These are phyloP conservation scores for Campopleginae sp. DNA, from an alignment of 2,888 invertebrate genomes.

Conservation along the genomic window DNA sequence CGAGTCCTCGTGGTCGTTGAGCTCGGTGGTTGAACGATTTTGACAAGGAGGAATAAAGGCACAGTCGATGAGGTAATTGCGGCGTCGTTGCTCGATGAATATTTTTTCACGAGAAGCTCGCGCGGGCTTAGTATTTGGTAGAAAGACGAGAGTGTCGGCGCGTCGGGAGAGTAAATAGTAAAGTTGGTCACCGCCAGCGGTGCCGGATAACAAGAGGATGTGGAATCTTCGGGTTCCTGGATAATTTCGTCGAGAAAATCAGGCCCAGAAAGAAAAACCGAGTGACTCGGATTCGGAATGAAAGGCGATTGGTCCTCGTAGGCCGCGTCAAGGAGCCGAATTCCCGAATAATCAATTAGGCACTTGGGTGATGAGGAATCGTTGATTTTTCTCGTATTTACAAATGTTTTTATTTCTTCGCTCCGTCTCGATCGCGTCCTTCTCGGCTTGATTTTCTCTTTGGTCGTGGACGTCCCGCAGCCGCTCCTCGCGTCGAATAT, in stretches of 20 bases:
- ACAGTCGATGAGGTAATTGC: background rate
- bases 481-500: slow-evolving; percentile 75
- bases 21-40: background rate
- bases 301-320: slow-evolving; percentile 59
- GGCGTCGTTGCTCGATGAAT: background rate
- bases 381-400: background rate
- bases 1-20: background rate
- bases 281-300: background rate
- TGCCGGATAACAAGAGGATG: slow-evolving; percentile 48
- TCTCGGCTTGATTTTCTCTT: background rate
- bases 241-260: no score
- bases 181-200: slow-evolving; percentile 68
- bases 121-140: background rate
- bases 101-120: no score
- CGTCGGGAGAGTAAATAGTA: background rate
- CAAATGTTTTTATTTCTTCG: background rate
- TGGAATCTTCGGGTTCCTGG: background rate
- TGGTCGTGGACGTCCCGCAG: background rate
- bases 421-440: background rate
- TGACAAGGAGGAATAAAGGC: background rate
- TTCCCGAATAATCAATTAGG: slow-evolving; percentile 42
- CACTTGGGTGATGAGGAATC: slow-evolving; percentile 62
- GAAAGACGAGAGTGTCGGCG: background rate
- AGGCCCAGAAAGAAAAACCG: background rate
- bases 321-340: slow-evolving; percentile 19